These are phyloP conservation scores for Rafetus swinhoei DNA, from an alignment of 2,113 vertebrate species.

Conservation along the genomic window DNA sequence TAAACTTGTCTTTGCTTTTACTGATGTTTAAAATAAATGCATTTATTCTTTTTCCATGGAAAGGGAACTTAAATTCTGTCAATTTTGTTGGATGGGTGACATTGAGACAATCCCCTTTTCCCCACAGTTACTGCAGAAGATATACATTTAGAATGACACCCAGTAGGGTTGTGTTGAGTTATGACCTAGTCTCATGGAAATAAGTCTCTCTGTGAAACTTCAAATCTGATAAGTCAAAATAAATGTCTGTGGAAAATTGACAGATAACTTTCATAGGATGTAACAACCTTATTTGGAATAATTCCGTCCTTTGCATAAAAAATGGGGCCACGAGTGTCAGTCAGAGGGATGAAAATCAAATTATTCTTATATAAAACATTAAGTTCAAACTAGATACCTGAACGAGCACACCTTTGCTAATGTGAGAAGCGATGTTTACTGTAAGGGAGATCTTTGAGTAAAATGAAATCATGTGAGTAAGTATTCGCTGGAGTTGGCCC, in stretches of 20 bases:
- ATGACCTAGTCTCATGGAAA: slow-evolving; percentile 22
- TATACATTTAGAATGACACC: slow-evolving; percentile 10
- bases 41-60: slow-evolving; percentile 5
- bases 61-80: not conserved
- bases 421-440: not conserved
- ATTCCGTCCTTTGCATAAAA: not conserved
- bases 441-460: not conserved
- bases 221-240: slow-evolving; percentile 4
- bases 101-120: not conserved
- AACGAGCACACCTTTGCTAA: not conserved
- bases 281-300: not conserved
- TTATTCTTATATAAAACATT: not conserved
- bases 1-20: slow-evolving; percentile 9
- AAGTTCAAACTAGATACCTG: not conserved
- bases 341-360: slow-evolving; percentile 2
- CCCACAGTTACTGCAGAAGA: not conserved
- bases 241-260: not conserved
- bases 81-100: slow-evolving; percentile 10
- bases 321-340: not conserved
- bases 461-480: not conserved
- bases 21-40: slow-evolving; percentile 1
- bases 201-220: slow-evolving; percentile 35
- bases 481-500: not conserved
- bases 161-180: not conserved
- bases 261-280: not conserved